A percentile compares a stretch with the other conserved stretches of the same genome.
These are phyloP conservation scores for Chaetodon trifasciatus DNA, from an alignment of 2,797 vertebrate species.

Conservation along the genomic window DNA sequence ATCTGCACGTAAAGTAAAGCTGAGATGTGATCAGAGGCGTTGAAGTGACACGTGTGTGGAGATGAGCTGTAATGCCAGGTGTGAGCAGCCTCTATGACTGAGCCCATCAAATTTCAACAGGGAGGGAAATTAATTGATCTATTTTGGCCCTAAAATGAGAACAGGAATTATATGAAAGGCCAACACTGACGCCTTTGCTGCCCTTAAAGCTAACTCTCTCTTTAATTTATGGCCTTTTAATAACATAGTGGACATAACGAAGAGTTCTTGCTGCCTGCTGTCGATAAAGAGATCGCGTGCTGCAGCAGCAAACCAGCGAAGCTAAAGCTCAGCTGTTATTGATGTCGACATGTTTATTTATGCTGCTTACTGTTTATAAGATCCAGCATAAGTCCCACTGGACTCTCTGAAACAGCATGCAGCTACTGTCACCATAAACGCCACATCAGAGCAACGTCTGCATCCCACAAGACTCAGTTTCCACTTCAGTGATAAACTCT, in stretches of 20 bases:
- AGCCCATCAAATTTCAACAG: not conserved
- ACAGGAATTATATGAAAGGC: not conserved
- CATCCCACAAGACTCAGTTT: not conserved
- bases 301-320: slow-evolving; percentile 9
- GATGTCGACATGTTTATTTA: not conserved
- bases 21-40: no score
- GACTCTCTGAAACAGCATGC: not conserved
- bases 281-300: not conserved
- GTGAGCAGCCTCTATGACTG: no score
- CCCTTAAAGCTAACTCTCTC: not conserved
- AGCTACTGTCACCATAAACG: not conserved
- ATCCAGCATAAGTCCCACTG: not conserved
- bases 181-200: not conserved
- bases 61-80: no score
- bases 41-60: no score
- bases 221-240: not conserved
- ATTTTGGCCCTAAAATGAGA: not conserved
- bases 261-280: not conserved
- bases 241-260: not conserved
- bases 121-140: not conserved
- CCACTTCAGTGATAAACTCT: not conserved
- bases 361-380: not conserved
- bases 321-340: slow-evolving; percentile 5
- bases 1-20: no score
- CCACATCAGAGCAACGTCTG: not conserved